Evolutionary conservation across 2,888 invertebrate genomes (phyloP).

Genomic region (Melipona beecheii): DNA sequence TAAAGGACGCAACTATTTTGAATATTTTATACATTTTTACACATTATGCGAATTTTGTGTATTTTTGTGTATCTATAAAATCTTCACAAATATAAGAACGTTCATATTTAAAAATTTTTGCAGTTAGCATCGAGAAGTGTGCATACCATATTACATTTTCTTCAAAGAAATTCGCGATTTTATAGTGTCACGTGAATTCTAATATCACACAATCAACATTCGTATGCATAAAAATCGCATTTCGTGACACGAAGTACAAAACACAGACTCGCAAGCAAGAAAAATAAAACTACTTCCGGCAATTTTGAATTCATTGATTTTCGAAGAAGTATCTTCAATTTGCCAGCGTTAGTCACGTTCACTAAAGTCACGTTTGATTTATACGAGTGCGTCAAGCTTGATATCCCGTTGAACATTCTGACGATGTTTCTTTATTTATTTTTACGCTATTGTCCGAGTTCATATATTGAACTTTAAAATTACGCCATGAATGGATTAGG

Average conservation of each 20-base stretch:
- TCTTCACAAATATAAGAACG: too few relatives aligned
- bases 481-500: slow-evolving; percentile 3
- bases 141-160: too few relatives aligned
- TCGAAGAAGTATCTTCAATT: background rate
- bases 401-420: background rate
- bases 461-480: background rate
- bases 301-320: background rate
- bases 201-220: background rate
- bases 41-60: too few relatives aligned
- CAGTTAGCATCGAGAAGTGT: too few relatives aligned
- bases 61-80: too few relatives aligned
- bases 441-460: background rate
- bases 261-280: background rate
- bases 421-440: background rate
- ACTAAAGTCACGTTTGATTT: background rate
- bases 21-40: too few relatives aligned
- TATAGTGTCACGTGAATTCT: background rate
- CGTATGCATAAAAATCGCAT: background rate
- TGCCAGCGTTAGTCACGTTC: background rate
- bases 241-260: background rate
- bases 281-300: background rate
- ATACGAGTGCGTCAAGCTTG: too few relatives aligned
- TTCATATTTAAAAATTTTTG: too few relatives aligned
- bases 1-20: too few relatives aligned
- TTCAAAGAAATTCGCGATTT: rapidly evolving